Conservation (phyloP, 2,888 invertebrate genomes). For the Leptinotarsa juncta region DNA sequence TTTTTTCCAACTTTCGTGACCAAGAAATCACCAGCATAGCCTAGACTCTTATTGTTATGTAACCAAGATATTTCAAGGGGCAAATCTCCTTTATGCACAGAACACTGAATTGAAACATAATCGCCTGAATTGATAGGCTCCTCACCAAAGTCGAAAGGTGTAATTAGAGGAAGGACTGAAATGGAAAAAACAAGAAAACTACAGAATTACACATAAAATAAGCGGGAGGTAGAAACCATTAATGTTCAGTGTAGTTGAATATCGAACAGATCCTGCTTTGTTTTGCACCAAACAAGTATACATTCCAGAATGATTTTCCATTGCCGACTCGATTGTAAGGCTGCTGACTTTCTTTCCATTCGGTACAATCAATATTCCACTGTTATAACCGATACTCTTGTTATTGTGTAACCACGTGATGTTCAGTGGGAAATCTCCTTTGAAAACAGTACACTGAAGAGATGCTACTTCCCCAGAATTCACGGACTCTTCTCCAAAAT, state of each 20-base stretch:
- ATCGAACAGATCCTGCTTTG: slow-evolving; percentile 67
- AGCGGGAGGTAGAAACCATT: slow-evolving; percentile 68
- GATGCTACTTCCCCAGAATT: slow-evolving; percentile 59
- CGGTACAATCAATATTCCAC: slow-evolving; percentile 64
- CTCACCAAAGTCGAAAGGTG: slow-evolving; percentile 64
- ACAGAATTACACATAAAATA: slow-evolving; percentile 9
- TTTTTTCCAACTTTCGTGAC: slow-evolving; percentile 67
- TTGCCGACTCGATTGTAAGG: slow-evolving; percentile 71
- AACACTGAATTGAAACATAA: slow-evolving; percentile 75
- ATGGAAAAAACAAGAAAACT: slow-evolving; percentile 21
- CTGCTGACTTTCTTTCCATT: slow-evolving; percentile 68
- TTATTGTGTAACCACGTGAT: slow-evolving; percentile 78
- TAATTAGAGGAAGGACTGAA: slow-evolving; percentile 52
- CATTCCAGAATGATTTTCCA: slow-evolving; percentile 71
- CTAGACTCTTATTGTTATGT: slow-evolving; percentile 64
- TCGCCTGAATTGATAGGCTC: slow-evolving; percentile 78
- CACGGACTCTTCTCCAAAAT: slow-evolving; percentile 78
- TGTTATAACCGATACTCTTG: slow-evolving; percentile 55
- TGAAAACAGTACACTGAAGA: slow-evolving; percentile 73
- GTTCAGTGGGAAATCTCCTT: slow-evolving; percentile 82
- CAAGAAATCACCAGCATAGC: slow-evolving; percentile 61
- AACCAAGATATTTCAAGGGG: slow-evolving; percentile 75
- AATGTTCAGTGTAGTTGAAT: slow-evolving; percentile 74
- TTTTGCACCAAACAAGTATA: slow-evolving; percentile 75
- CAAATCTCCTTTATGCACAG: slow-evolving; percentile 78